Base-by-base conservation (phyloP, 2,113 vertebrate species). In the Eublepharis macularius region DNA sequence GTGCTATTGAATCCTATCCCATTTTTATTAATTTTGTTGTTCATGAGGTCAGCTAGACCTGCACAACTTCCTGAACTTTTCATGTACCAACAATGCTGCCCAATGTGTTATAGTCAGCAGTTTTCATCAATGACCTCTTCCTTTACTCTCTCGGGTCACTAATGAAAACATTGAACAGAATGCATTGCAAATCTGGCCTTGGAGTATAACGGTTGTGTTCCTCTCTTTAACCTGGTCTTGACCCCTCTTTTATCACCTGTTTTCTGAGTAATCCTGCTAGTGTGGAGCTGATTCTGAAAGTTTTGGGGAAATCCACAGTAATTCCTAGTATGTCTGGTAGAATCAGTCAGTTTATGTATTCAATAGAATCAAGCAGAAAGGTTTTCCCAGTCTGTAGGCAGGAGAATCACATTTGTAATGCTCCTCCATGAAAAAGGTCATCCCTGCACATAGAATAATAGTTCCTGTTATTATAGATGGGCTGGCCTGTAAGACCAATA, bases 51-150 rank as follows among this genome's bases (percentile, higher is more conserved):
- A 76, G 82, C 45, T 39, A 63, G 63, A 76, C 74, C 43, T 73
- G 63, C 73, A 84, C 68, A 66, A 51, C 45, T 76, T 84, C 82
- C 60, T 84, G 74, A 4, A 51, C 47, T 34, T 76, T 77, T 17
- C 47, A 9, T 63, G 45, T 16, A 16, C 39, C 65, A 65, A 83
- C 49, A 60, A 45, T 34, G 72, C 21, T 43, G 63, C 82, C 34
- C 32, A 19, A 29, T n/a, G 65, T 74, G 57, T 83, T 63, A 8
- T n/a, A 47, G 65, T 11, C 78, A 80, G 60, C 60, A n/a, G n/a
- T 36, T 77, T 69, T 39, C 17, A 41, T 77, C 81, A 45, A n/a
- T 69, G 1, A 24, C 36, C 36, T 74, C 74, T 69, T 54, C n/a
- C 34, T n/a, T 77, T 34, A 26, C 57, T 69, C 21, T 41, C 45